These are phyloP conservation scores for Hirtodrosophila confusa DNA, from an alignment of 2,888 invertebrate genomes.

Conservation along the genomic window DNA sequence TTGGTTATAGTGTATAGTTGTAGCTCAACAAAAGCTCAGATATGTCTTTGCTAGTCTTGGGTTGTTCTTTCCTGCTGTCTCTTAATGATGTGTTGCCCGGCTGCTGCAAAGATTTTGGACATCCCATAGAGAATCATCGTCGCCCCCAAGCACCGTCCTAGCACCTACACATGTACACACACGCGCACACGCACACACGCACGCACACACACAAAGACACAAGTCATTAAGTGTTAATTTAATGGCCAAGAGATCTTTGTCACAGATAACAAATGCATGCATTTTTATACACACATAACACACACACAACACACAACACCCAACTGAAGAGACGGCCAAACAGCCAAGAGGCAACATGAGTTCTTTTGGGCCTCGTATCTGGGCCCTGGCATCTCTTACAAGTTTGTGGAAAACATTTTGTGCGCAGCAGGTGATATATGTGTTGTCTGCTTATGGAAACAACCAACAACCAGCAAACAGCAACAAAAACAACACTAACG, in stretches of 20 bases:
- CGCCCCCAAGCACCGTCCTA: conserved; percentile 46
- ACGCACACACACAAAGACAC: conserved; percentile 39
- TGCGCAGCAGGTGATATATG: conserved; percentile 79
- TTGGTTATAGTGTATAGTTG: conserved; percentile 37
- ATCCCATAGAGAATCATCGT: conserved; percentile 60
- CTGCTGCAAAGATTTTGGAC: conserved; percentile 70
- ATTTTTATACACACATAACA: conserved; percentile 54
- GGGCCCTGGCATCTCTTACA: conserved; percentile 74
- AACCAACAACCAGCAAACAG: conserved; percentile 34
- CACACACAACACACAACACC: conserved; percentile 9
- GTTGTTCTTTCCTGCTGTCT: conserved; percentile 63
- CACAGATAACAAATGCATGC: conserved; percentile 75
- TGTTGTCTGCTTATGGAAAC: conserved; percentile 66
- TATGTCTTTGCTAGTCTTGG: conserved; percentile 58
- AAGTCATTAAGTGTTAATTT: conserved; percentile 81
- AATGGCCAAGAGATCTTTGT: conserved; percentile 80
- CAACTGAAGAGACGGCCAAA: conserved; percentile 12
- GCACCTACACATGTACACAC: conserved; percentile 58
- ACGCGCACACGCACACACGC: conserved; percentile 28
- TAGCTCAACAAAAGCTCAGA: conserved; percentile 60
- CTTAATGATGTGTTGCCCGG: conserved; percentile 71
- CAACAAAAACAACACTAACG: conserved; percentile 48
- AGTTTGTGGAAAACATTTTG: conserved; percentile 79
- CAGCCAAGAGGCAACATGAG: conserved; percentile 53
- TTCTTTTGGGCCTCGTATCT: conserved; percentile 61